Percentiles rank a stretch among this genome's conserved stretches.
phyloP scores from a whole-genome alignment of 2,113 vertebrate species.

The Brienomyrus brachyistius region DNA sequence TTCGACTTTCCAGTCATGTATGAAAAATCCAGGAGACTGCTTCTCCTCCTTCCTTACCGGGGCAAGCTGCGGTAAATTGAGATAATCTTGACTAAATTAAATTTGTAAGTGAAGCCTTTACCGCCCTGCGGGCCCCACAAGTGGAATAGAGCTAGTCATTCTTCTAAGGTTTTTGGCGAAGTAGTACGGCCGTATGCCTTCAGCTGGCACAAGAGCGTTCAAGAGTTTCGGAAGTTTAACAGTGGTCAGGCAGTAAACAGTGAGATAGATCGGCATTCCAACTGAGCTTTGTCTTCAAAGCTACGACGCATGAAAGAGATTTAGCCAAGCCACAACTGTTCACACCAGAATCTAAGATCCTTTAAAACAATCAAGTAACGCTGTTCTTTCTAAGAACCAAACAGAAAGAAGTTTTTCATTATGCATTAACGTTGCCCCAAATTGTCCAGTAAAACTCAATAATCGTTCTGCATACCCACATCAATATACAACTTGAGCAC shows the following conservation, averaged over 20 bases:
- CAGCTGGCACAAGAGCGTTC: background rate
- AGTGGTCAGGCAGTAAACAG: conserved; percentile 13
- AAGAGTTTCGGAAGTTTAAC: conserved; percentile 24
- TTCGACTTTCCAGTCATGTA: conserved; percentile 17
- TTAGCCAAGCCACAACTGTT: background rate
- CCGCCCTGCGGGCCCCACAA: background rate
- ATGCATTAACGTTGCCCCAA: background rate
- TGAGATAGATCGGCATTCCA: conserved; percentile 25
- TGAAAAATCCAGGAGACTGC: background rate
- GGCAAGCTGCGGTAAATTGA: conserved; percentile 14
- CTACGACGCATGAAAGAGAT: conserved; percentile 1
- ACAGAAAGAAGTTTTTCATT: background rate
- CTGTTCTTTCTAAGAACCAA: too few relatives aligned
- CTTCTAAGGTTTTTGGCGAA: conserved; percentile 6
- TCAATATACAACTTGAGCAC: background rate
- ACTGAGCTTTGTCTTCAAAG: conserved; percentile 16
- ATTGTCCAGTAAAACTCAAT: background rate
- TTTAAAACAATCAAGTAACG: background rate
- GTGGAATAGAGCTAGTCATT: conserved; percentile 7
- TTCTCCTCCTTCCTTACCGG: background rate
- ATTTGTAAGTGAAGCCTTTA: conserved; percentile 26
- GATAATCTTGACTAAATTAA: conserved; percentile 29
- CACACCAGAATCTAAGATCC: background rate
- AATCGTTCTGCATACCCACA: background rate
- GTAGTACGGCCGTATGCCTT: background rate